phyloP scores from a whole-genome alignment of 2,113 vertebrate genomes.

The Bujurquina vittata region DNA sequence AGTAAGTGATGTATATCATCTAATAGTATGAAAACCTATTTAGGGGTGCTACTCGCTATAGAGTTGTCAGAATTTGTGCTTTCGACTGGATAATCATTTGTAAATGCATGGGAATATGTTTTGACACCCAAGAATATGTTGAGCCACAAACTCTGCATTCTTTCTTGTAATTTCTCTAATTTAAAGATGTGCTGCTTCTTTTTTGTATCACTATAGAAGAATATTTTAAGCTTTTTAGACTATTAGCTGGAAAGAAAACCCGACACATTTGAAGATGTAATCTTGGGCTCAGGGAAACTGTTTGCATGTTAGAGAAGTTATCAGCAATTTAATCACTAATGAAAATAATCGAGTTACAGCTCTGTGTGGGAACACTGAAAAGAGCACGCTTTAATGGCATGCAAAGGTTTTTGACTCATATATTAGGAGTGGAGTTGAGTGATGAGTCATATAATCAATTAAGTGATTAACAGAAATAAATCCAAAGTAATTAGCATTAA shows the following conservation, averaged over 20 bases:
- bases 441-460: neutral
- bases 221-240: too few species aligned
- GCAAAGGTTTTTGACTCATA: neutral
- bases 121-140: neutral
- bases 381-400: neutral
- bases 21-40: neutral
- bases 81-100: neutral
- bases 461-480: neutral
- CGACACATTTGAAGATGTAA: neutral
- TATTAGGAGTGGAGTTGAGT: neutral
- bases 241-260: too few species aligned
- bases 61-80: neutral
- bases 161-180: neutral
- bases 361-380: neutral
- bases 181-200: neutral
- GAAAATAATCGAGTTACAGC: neutral
- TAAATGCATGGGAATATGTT: neutral
- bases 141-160: neutral
- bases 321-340: neutral
- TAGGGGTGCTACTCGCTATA: neutral
- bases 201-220: too few species aligned
- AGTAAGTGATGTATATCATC: constrained; percentile 1
- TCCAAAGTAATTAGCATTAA: neutral
- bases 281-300: neutral
- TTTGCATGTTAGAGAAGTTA: neutral